A percentile compares a stretch with the other conserved stretches of the same genome.
Conservation (phyloP, 2,888 invertebrate species). For the Tipula vernalis region DNA sequence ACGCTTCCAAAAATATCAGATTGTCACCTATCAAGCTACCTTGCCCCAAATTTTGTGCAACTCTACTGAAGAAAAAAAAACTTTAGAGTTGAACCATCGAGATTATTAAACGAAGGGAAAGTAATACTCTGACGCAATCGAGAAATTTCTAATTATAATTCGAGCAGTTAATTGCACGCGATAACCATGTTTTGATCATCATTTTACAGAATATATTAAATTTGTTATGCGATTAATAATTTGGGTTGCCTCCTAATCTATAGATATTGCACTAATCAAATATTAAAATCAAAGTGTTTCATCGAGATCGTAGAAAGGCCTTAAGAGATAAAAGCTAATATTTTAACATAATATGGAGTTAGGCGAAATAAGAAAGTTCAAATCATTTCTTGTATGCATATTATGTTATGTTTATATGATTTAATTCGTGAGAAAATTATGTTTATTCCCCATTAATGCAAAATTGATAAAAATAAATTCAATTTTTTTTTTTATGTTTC, state of each 20-base stretch:
- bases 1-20: no score
- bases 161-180: no score
- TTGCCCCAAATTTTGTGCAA: no score
- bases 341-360: not conserved
- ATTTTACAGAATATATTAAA: no score
- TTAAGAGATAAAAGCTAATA: not conserved
- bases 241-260: not conserved
- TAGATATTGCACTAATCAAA: not conserved
- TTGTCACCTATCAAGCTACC: no score
- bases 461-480: not conserved
- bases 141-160: no score
- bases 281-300: not conserved
- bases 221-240: not conserved
- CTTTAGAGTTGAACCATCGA: no score
- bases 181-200: no score
- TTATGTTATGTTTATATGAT: not conserved
- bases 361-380: not conserved
- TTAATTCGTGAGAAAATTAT: constrained; percentile 4
- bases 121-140: no score
- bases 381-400: not conserved
- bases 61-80: no score
- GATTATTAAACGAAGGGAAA: no score
- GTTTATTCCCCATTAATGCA: not conserved
- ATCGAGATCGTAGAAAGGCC: not conserved
- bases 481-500: not conserved